phyloP scores from a whole-genome alignment of 2,888 invertebrate genomes.

The Chymomyza caudatula region DNA sequence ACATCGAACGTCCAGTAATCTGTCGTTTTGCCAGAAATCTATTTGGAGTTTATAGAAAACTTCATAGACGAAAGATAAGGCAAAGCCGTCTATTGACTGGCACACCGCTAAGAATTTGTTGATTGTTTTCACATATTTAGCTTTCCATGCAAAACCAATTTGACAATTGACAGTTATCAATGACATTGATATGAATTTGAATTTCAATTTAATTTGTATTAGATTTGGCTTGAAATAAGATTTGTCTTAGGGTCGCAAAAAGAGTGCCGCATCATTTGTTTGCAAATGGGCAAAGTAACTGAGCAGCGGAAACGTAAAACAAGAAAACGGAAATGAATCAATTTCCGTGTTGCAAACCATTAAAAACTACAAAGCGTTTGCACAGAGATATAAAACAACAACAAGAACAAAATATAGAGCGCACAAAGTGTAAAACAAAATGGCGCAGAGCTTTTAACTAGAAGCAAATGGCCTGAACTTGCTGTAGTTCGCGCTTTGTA shows the following conservation, averaged over 20 bases:
- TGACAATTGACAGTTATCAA: slow-evolving; percentile 44
- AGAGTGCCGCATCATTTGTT: slow-evolving; percentile 1
- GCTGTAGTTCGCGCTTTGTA: neutral
- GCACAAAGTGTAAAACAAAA: slow-evolving; percentile 29
- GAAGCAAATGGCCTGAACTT: neutral
- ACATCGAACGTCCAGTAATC: too few relatives aligned
- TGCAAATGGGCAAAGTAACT: slow-evolving; percentile 9
- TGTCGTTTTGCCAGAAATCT: too few relatives aligned
- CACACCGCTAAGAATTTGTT: neutral
- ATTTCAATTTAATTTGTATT: slow-evolving; percentile 51
- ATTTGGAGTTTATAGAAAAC: too few relatives aligned
- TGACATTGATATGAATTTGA: slow-evolving; percentile 44
- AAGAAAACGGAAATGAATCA: slow-evolving; percentile 64
- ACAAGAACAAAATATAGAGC: slow-evolving; percentile 30
- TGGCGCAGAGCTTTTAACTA: slow-evolving; percentile 2
- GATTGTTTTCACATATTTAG: slow-evolving; percentile 29
- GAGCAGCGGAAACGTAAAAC: slow-evolving; percentile 11
- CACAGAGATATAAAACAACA: slow-evolving; percentile 27
- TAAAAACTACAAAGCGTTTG: slow-evolving; percentile 61
- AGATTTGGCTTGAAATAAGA: slow-evolving; percentile 38
- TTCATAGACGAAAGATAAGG: too few relatives aligned
- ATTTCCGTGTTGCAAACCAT: slow-evolving; percentile 66
- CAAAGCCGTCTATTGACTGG: too few relatives aligned
- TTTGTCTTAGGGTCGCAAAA: slow-evolving; percentile 11
- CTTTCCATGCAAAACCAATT: slow-evolving; percentile 19